Base-by-base conservation (phyloP, 1,140 invertebrate genomes). In the Protaetia brevitarsis region DNA sequence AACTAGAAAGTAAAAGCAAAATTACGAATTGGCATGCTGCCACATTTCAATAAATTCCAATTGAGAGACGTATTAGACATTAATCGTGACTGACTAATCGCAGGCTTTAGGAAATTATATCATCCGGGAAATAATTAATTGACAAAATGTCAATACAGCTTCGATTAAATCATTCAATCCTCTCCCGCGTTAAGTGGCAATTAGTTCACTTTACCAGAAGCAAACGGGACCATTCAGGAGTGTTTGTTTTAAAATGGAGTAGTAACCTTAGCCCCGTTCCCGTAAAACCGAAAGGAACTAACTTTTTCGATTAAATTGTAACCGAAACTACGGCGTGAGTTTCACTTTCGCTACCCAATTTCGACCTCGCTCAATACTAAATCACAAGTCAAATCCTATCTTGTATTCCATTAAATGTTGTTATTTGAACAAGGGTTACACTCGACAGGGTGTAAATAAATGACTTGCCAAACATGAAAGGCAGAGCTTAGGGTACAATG, bases 401-500 rank as follows among this genome's bases (percentile, higher is more conserved):
- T 65, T 64, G 65, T 70, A 70, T 70, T 70, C 69, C 69, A 70
- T 70, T 70, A 70, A 68, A 70, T 65, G 69, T 68, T 51, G 68
- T 62, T 70, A 70, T 70, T 70, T 70, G 69, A 70, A 70, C 68
- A 70, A 67, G 68, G 65, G 66, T 68, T 23, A 23, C 41, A 63
- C 62, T 68, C 68, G 66, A 70, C 63, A 61, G 67, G 69, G 67
- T 34, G 67, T 65, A 68, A 70, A 68, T 70, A 70, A 70, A 68
- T 68, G 64, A 68, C 67, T 70, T 66, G 64, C 66, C 66, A 64
- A 59, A 59, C 26, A 59, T 29, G 57, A 59, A 28, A 7, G 26
- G 57, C n/a, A 31, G 57, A 59, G 26, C 30, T 31, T 6, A 31
- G 11, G 13, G 26, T 59, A 59, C 13, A 11, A 11, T 31, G 26